These are phyloP conservation scores for Oxyura jamaicensis DNA, from an alignment of 2,113 vertebrate species.

Conservation along the genomic window DNA sequence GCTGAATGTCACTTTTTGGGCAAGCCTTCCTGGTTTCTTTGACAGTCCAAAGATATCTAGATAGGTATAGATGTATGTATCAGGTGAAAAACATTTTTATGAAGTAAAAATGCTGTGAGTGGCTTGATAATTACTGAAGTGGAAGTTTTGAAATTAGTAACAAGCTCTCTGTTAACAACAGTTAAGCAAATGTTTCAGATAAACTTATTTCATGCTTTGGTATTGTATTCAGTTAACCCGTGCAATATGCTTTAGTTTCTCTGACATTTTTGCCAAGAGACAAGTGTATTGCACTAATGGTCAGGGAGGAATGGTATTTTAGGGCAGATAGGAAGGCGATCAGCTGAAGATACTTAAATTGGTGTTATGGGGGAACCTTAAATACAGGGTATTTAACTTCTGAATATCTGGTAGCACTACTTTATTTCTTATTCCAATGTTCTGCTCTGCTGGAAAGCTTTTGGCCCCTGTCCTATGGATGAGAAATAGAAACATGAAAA, in stretches of 20 bases:
- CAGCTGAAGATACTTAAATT: background rate
- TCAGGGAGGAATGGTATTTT: background rate
- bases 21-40: background rate
- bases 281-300: accelerated
- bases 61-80: background rate
- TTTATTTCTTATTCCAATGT: background rate
- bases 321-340: background rate
- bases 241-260: background rate
- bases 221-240: background rate
- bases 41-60: background rate
- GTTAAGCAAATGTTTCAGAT: background rate
- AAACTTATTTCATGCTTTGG: background rate
- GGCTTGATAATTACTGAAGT: background rate
- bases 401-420: background rate
- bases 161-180: background rate
- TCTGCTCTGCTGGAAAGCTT: background rate
- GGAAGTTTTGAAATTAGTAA: background rate
- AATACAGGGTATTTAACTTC: background rate
- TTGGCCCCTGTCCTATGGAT: background rate
- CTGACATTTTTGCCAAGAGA: background rate
- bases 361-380: background rate
- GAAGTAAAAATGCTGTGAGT: background rate
- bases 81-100: background rate
- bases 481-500: background rate
- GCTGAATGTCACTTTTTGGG: accelerated